Evolutionary conservation across 2,888 invertebrate species (phyloP).

Genomic region (Chrysodeixis includens): DNA sequence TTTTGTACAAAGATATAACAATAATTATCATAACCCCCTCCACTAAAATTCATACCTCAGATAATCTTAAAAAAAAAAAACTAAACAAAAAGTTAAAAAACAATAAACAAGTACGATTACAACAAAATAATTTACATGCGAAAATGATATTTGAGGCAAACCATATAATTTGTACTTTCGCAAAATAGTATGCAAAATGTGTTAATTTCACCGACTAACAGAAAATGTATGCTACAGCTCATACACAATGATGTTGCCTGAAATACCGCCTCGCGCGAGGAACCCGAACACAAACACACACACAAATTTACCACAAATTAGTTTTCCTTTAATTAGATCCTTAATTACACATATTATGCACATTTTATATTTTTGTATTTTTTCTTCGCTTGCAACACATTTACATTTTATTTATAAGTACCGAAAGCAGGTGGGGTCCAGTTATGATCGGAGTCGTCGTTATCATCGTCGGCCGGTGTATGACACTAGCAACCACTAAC

Average conservation of each 20-base stretch:
- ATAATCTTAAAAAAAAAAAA: slow-evolving; percentile 53
- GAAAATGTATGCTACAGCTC: slow-evolving; percentile 17
- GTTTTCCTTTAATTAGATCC: slow-evolving; percentile 56
- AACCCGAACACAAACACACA: slow-evolving; percentile 57
- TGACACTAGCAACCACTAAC: slow-evolving; percentile 18
- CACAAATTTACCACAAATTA: slow-evolving; percentile 59
- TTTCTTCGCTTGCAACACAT: slow-evolving; percentile 66
- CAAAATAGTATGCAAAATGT: slow-evolving; percentile 28
- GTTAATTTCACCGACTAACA: slow-evolving; percentile 15
- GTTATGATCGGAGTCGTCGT: slow-evolving; percentile 28
- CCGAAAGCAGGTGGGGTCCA: slow-evolving; percentile 62
- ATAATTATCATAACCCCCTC: slow-evolving; percentile 57
- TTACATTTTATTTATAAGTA: slow-evolving; percentile 71
- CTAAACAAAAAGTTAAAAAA: slow-evolving; percentile 57
- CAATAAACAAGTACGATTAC: slow-evolving; percentile 65
- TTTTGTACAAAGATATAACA: slow-evolving; percentile 39
- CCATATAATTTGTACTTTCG: slow-evolving; percentile 52
- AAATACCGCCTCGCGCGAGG: slow-evolving; percentile 59
- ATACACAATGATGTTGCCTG: slow-evolving; percentile 42
- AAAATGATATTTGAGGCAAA: slow-evolving; percentile 60
- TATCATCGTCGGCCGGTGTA: slow-evolving; percentile 16
- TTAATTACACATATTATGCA: slow-evolving; percentile 77
- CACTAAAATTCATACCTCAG: slow-evolving; percentile 55
- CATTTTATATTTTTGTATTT: slow-evolving; percentile 63
- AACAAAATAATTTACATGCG: slow-evolving; percentile 62